Evolutionary conservation across 1,140 invertebrate genomes (phyloP), one percentile per base, ranked within the genome.

Genomic region (Drosophila subobscura): DNA sequence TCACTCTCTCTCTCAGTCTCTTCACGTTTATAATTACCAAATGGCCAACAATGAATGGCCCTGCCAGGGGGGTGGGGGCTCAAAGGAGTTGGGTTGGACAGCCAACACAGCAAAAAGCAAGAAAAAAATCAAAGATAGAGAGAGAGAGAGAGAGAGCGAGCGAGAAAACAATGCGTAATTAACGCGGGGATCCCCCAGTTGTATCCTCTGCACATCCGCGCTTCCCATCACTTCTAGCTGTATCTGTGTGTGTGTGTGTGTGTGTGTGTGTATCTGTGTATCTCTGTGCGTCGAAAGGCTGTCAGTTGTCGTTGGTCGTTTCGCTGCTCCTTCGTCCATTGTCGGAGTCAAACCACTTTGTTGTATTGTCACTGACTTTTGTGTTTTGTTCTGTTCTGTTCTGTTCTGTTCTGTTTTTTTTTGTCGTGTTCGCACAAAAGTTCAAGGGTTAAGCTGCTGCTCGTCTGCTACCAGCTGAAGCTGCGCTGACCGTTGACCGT

Each of bases 1-100:
- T 33, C 29, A 4, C 10, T 12, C 33, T 37, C 33, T 12, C 33
- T 37, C 33, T 12, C 10, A 3, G 16, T 20, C 7, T 33, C 29
- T 79, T 50, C 79, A 75, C 73, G 86, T 85, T 85, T 85, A 86
- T 85, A 85, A 85, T 85, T 85, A 85, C 83, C 83, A 85, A 85
- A 85, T 85, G 81, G 80, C 70, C 80, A 85, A 80, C 77, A 86
- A 81, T 77, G 33, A 37, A 37, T 59, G 61, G 58, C 49, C 27
- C 49, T 60, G 25, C 20, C 54, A 33, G 52, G 65, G 16, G 14
- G 14, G 5, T 1, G 5, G 10, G 27, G 2, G 23, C 14, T 20
- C 27, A 4, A 52, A 45, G 64, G 65, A 68, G 66, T 70, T 68
- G 54, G 66, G 66, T 68, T 70, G 63, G 59, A 71, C 67, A 71